Percentiles rank a stretch among this genome's conserved stretches.
Evolutionary conservation across 2,113 vertebrate species (phyloP).

Genomic region (Atrichornis clamosus): DNA sequence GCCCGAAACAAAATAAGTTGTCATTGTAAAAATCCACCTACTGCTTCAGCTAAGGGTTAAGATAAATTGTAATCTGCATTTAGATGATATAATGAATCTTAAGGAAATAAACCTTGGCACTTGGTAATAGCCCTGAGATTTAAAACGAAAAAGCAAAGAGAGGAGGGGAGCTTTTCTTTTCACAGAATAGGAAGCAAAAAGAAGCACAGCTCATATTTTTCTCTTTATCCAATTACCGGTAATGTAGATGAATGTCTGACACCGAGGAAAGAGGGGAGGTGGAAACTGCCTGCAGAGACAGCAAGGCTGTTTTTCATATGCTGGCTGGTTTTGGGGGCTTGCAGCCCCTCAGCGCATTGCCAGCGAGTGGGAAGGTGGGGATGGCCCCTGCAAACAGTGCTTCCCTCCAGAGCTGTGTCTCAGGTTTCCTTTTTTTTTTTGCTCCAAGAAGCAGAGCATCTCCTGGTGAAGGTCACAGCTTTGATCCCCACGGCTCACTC

Average conservation of each 20-base stretch:
- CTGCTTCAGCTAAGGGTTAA: background rate
- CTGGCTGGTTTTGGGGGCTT: background rate
- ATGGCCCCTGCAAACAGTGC: background rate
- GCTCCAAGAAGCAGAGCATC: background rate
- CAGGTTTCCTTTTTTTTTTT: constrained; percentile 24
- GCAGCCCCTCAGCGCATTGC: background rate
- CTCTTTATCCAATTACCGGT: constrained; percentile 8
- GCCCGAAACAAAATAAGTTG: constrained; percentile 18
- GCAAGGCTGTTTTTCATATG: background rate
- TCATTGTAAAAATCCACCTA: background rate
- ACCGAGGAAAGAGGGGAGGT: background rate
- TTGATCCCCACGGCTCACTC: background rate
- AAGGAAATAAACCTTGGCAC: background rate
- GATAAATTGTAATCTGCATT: background rate
- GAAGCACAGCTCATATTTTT: background rate
- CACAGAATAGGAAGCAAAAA: background rate
- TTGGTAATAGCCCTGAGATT: background rate
- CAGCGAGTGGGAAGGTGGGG: background rate
- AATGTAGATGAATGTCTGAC: background rate
- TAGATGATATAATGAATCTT: background rate
- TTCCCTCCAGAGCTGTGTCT: rapidly evolving
- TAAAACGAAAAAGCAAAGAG: background rate
- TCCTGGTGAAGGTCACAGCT: constrained; percentile 32
- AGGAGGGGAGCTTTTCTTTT: background rate
- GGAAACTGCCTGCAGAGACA: background rate